Percentiles rank a stretch among this genome's conserved stretches.
These are phyloP conservation scores for Pomacea canaliculata DNA, from an alignment of 2,888 invertebrate species.

Conservation along the genomic window DNA sequence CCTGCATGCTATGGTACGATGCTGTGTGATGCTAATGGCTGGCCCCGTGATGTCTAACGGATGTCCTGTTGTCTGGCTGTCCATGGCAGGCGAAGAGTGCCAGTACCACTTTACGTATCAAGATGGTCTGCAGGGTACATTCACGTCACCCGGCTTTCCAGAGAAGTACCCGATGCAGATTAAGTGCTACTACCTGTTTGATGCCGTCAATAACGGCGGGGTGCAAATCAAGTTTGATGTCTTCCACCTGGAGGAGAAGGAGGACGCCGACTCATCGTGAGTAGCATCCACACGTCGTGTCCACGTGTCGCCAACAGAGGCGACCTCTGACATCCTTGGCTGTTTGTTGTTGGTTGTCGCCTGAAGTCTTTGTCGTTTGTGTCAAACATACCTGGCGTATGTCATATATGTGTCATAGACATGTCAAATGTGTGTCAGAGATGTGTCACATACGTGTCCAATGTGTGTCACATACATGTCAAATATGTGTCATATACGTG, in stretches of 20 bases:
- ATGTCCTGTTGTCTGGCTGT: neutral
- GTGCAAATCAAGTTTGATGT: slow-evolving; percentile 59
- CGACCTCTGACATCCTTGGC: neutral
- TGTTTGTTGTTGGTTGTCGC: too few relatives aligned
- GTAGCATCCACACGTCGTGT: neutral
- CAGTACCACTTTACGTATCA: slow-evolving; percentile 30
- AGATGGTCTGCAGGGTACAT: slow-evolving; percentile 45
- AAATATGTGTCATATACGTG: too few relatives aligned
- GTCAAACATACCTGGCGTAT: too few relatives aligned
- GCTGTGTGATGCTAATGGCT: too few relatives aligned
- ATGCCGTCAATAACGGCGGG: slow-evolving; percentile 55
- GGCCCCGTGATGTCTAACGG: too few relatives aligned
- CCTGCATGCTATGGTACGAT: neutral
- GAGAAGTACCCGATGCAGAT: slow-evolving; percentile 53
- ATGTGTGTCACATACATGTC: too few relatives aligned
- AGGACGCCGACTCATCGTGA: slow-evolving; percentile 41
- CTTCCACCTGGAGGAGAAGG: slow-evolving; percentile 54
- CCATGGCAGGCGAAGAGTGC: slow-evolving; percentile 22
- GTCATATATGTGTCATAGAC: too few relatives aligned
- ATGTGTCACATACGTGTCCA: too few relatives aligned
- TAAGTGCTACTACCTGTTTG: slow-evolving; percentile 60
- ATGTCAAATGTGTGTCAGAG: too few relatives aligned
- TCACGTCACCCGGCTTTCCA: slow-evolving; percentile 61
- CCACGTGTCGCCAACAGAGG: neutral
- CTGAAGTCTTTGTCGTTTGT: too few relatives aligned